Percentiles rank a stretch among this genome's conserved stretches.
Conservation (phyloP, 1,140 invertebrate genomes). For the Arctopsyche grandis region DNA sequence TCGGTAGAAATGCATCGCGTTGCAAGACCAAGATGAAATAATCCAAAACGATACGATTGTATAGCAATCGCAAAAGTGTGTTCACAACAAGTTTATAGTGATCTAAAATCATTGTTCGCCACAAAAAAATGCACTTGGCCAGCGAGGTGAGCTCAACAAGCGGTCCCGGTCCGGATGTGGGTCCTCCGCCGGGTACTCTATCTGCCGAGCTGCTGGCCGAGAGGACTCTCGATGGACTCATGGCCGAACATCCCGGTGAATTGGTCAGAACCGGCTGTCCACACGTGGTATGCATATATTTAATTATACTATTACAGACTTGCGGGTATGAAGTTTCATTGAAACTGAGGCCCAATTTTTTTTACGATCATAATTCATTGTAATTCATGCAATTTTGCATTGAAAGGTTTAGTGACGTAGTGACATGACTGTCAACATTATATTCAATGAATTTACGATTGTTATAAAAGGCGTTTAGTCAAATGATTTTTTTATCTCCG, state of each 20-base stretch:
- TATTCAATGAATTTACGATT: too few relatives aligned
- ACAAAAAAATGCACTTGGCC: slow-evolving; percentile 71
- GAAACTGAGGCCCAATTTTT: too few relatives aligned
- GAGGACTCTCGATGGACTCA: slow-evolving; percentile 79
- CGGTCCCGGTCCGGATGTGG: slow-evolving; percentile 64
- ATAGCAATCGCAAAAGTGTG: neutral
- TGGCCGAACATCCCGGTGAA: slow-evolving; percentile 92
- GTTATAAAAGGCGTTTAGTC: too few relatives aligned
- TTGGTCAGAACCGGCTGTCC: slow-evolving; percentile 92
- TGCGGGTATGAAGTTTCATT: neutral
- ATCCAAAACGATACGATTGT: neutral
- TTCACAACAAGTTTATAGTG: neutral
- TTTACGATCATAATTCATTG: too few relatives aligned
- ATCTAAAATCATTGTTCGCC: neutral
- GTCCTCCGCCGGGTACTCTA: slow-evolving; percentile 68
- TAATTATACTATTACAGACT: too few relatives aligned
- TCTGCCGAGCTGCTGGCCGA: slow-evolving; percentile 87
- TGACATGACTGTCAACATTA: too few relatives aligned
- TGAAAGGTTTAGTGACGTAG: too few relatives aligned
- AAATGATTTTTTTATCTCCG: too few relatives aligned
- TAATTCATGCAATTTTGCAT: too few relatives aligned
- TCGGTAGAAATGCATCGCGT: neutral
- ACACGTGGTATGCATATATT: slow-evolving; percentile 76
- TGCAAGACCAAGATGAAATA: slow-evolving; percentile 15
- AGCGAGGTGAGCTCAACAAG: slow-evolving; percentile 76